These are phyloP conservation scores for Hermetia illucens DNA, from an alignment of 1,140 invertebrate species.

Conservation along the genomic window DNA sequence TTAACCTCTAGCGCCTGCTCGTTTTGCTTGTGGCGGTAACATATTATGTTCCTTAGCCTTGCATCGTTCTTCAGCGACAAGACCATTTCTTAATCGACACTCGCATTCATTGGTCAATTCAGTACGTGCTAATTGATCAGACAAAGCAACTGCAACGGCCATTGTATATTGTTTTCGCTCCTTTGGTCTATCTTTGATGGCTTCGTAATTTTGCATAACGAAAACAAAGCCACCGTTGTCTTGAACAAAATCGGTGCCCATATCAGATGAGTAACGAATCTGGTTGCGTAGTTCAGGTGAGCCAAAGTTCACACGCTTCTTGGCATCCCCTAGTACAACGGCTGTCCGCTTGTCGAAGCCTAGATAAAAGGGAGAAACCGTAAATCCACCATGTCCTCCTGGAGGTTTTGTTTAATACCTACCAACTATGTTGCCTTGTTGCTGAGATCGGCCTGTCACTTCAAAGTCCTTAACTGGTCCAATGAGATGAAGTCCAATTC, in stretches of 20 bases:
- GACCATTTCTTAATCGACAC: conserved; percentile 14
- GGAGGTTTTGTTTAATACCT: conserved; percentile 3
- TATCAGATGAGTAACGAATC: conserved; percentile 35
- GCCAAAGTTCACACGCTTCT: conserved; percentile 38
- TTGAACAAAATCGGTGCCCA: conserved; percentile 34
- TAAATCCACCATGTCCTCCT: not conserved
- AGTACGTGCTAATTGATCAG: conserved; percentile 25
- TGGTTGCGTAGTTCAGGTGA: conserved; percentile 33
- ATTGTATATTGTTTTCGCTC: conserved; percentile 17
- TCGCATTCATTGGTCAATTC: conserved; percentile 22
- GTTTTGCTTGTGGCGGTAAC: not conserved
- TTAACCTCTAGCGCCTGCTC: not conserved
- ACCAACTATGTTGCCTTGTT: conserved; percentile 20
- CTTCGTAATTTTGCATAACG: conserved; percentile 21
- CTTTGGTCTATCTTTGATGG: conserved; percentile 13
- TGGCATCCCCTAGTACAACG: conserved; percentile 39
- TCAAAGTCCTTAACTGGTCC: conserved; percentile 21
- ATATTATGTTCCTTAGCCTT: conserved; percentile 2
- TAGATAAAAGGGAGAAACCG: conserved; percentile 4
- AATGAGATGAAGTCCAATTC: conserved; percentile 20
- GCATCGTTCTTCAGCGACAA: conserved; percentile 21
- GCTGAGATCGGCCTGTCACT: conserved; percentile 16
- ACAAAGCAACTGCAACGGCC: conserved; percentile 17
- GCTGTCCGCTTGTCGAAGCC: conserved; percentile 34
- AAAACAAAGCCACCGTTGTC: conserved; percentile 26